Evolutionary conservation across 2,113 vertebrate genomes (phyloP).

Genomic region (Dromiciops gliroides): DNA sequence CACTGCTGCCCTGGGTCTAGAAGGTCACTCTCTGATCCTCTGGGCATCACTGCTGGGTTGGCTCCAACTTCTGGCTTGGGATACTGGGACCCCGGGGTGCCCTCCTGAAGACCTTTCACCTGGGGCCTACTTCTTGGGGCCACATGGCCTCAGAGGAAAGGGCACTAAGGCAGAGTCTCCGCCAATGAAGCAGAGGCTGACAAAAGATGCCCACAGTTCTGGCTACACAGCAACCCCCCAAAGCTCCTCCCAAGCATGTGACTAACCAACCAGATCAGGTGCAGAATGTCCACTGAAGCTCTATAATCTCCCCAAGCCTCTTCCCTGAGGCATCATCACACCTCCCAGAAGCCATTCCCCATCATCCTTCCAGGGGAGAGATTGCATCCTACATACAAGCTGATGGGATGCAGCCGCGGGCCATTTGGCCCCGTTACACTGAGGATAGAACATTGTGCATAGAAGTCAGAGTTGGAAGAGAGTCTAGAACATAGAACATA

Average conservation of each 20-base stretch:
- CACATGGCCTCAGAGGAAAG: neutral
- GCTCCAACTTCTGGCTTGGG: neutral
- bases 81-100: neutral
- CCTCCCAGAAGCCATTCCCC: neutral
- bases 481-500: neutral
- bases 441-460: neutral
- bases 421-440: neutral
- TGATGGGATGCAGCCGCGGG: neutral
- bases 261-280: neutral
- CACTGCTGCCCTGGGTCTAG: neutral
- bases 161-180: too few species aligned
- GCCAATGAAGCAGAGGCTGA: neutral
- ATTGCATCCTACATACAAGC: neutral
- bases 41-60: neutral
- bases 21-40: neutral
- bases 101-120: neutral
- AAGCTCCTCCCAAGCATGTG: neutral
- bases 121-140: neutral
- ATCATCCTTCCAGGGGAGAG: neutral
- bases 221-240: neutral
- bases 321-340: neutral
- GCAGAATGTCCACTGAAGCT: neutral
- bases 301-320: neutral
- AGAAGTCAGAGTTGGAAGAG: neutral
- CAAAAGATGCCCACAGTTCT: neutral